Evolutionary conservation across 2,888 invertebrate genomes (phyloP).

Genomic region (Tachystola acroxantha): DNA sequence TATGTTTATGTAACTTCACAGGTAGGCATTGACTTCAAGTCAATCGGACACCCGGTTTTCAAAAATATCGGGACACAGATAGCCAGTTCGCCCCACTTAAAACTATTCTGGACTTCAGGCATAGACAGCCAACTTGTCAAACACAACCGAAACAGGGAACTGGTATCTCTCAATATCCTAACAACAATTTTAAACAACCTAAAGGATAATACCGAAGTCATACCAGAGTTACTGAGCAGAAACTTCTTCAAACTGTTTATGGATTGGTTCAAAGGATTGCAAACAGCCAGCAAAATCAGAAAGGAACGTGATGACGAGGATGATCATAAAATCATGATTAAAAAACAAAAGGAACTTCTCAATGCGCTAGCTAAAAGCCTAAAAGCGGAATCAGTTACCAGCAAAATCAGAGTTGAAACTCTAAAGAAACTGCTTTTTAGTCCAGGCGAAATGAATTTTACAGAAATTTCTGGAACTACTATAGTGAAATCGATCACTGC

Average conservation of each 20-base stretch:
- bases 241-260: conserved; percentile 82
- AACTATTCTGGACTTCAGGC: conserved; percentile 76
- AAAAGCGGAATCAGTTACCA: conserved; percentile 63
- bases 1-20: too few relatives aligned
- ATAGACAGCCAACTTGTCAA: conserved; percentile 61
- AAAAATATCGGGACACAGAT: conserved; percentile 77
- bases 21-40: conserved; percentile 78
- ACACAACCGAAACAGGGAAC: conserved; percentile 78
- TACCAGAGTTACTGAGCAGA: conserved; percentile 79
- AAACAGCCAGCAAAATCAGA: conserved; percentile 77
- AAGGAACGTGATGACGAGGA: conserved; percentile 66
- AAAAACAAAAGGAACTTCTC: conserved; percentile 76
- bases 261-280: conserved; percentile 79
- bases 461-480: conserved; percentile 83
- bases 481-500: conserved; percentile 81
- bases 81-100: conserved; percentile 67
- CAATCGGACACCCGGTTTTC: conserved; percentile 81
- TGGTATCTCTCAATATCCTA: conserved; percentile 79
- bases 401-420: conserved; percentile 74
- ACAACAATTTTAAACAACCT: conserved; percentile 73
- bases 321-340: conserved; percentile 70
- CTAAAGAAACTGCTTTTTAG: conserved; percentile 81
- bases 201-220: conserved; percentile 53
- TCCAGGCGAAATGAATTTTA: conserved; percentile 86
- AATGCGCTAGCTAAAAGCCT: conserved; percentile 68